phyloP scores from a whole-genome alignment of 1,140 invertebrate species.

The Drosophila elegans region DNA sequence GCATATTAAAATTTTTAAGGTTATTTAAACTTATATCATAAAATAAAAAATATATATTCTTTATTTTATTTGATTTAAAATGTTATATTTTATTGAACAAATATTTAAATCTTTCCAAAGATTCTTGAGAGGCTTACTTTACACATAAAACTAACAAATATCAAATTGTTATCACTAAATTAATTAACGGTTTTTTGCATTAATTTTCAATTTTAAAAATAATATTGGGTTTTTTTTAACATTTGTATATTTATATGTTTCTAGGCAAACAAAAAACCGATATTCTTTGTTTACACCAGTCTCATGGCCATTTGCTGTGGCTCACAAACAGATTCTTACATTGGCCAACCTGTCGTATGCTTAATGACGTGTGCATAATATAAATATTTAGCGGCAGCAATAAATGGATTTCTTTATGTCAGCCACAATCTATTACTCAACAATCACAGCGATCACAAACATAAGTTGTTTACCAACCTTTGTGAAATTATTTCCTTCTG shows the following conservation, averaged over 20 bases:
- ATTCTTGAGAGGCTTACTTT: no score
- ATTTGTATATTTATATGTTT: not conserved
- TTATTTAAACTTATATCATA: no score
- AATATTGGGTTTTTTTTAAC: not conserved
- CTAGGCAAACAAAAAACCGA: not conserved
- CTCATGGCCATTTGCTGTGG: conserved; percentile 16
- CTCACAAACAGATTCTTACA: conserved; percentile 35
- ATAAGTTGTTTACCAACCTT: conserved; percentile 33
- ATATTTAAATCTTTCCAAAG: no score
- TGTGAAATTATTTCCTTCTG: conserved; percentile 30
- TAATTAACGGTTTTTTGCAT: no score
- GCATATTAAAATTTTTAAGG: no score
- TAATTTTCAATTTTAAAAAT: no score
- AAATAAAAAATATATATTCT: no score
- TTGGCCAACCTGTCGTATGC: conserved; percentile 46
- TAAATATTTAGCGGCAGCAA: conserved; percentile 34
- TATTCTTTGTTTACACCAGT: conserved; percentile 28
- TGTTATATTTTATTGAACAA: no score
- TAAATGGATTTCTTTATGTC: conserved; percentile 35
- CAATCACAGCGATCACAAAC: conserved; percentile 11
- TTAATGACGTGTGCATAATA: conserved; percentile 45
- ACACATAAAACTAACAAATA: no score
- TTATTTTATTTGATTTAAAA: no score
- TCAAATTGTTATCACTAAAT: no score
- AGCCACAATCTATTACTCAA: conserved; percentile 38